A percentile compares a stretch with the other conserved stretches of the same genome.
These are phyloP conservation scores for Pachyuromys duprasi DNA, from an alignment of 2,797 vertebrate genomes.

Conservation along the genomic window DNA sequence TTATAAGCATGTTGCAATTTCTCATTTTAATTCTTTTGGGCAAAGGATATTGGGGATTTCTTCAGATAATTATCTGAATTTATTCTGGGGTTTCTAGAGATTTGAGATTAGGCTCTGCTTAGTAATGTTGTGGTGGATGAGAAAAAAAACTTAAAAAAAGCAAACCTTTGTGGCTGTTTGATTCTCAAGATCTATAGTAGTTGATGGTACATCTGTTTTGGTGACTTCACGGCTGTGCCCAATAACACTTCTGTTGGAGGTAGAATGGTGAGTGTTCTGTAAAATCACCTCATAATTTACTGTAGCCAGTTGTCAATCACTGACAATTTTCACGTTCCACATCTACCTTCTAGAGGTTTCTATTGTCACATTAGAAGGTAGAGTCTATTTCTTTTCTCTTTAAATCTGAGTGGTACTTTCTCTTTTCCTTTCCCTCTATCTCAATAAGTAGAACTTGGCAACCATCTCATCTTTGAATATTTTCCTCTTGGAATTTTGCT, in stretches of 20 bases:
- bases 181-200: background rate
- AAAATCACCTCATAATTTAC: background rate
- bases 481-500: background rate
- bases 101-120: background rate
- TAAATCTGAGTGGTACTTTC: background rate
- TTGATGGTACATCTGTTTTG: background rate
- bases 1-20: background rate
- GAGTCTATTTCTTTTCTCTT: background rate
- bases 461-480: background rate
- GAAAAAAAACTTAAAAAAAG: background rate
- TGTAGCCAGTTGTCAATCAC: background rate
- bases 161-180: background rate
- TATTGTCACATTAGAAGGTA: background rate
- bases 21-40: constrained; percentile 10
- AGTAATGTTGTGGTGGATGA: background rate
- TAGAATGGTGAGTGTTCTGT: background rate
- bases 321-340: background rate
- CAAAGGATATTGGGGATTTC: background rate
- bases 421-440: background rate
- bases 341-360: background rate
- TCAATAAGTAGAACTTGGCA: background rate
- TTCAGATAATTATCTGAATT: background rate
- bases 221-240: background rate
- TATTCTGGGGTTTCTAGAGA: background rate
- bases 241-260: background rate